Evolutionary conservation across 1,140 invertebrate species (phyloP).

Genomic region (Sminthurides bifidus): DNA sequence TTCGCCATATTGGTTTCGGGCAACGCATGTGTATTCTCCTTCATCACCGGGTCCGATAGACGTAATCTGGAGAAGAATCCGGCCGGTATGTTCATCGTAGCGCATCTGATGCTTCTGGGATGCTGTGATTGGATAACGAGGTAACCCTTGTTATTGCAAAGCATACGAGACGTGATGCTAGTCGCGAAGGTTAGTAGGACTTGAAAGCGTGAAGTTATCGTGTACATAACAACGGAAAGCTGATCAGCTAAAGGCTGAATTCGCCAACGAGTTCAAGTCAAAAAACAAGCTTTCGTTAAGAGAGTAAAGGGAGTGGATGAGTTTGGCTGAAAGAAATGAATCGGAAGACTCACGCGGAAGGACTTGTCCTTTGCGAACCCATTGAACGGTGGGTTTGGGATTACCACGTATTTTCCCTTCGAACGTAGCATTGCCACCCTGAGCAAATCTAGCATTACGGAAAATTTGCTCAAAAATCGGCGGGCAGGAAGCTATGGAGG

Average conservation of each 20-base stretch:
- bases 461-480: conserved; percentile 88
- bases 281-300: no score
- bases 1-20: conserved; percentile 83
- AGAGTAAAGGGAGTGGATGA: not conserved
- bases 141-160: not conserved
- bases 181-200: not conserved
- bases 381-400: conserved; percentile 85
- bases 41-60: conserved; percentile 85
- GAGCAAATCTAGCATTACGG: conserved; percentile 81
- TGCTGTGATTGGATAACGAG: conserved; percentile 36
- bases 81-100: conserved; percentile 73
- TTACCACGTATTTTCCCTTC: conserved; percentile 80
- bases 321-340: not conserved
- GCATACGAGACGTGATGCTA: not conserved
- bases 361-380: conserved; percentile 79
- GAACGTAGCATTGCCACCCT: conserved; percentile 83
- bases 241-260: not conserved
- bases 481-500: conserved; percentile 41
- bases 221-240: not conserved
- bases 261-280: not conserved
- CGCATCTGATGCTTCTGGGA: conserved; percentile 72
- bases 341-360: conserved; percentile 45
- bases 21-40: conserved; percentile 77
- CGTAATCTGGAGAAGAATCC: conserved; percentile 75
- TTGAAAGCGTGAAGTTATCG: not conserved